Percentiles rank a stretch among this genome's conserved stretches.
Evolutionary conservation across 2,888 invertebrate species (phyloP).

Genomic region (Sesia bembeciformis): DNA sequence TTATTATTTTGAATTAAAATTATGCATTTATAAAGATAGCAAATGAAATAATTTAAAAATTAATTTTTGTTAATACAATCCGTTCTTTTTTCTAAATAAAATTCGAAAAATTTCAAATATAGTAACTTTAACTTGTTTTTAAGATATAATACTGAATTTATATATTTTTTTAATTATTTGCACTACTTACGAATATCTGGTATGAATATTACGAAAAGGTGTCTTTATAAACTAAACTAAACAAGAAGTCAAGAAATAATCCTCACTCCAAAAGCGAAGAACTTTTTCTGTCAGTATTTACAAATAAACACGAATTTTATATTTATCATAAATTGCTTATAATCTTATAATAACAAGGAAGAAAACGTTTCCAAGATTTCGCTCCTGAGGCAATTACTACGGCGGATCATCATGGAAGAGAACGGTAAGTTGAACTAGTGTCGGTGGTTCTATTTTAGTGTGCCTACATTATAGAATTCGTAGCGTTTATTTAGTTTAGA

Average conservation of each 20-base stretch:
- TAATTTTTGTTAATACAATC: too few relatives aligned
- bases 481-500: too few relatives aligned
- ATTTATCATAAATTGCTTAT: too few relatives aligned
- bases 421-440: slow-evolving; percentile 21
- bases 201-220: slow-evolving; percentile 6
- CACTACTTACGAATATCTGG: background rate
- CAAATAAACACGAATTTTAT: too few relatives aligned
- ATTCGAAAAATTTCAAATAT: too few relatives aligned
- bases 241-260: slow-evolving; percentile 6
- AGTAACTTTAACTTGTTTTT: background rate
- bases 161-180: background rate
- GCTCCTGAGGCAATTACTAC: slow-evolving; percentile 20
- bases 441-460: too few relatives aligned
- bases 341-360: background rate
- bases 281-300: too few relatives aligned
- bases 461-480: too few relatives aligned
- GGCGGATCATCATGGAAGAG: slow-evolving; percentile 30
- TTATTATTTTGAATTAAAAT: too few relatives aligned
- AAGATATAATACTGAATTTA: background rate
- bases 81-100: too few relatives aligned
- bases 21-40: too few relatives aligned
- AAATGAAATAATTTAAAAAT: too few relatives aligned
- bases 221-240: slow-evolving; percentile 18
- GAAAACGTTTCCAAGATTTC: slow-evolving; percentile 22
- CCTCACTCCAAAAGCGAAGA: background rate